These are phyloP conservation scores for Marasmarcha lunaedactyla DNA, from an alignment of 2,888 invertebrate species.

Conservation along the genomic window DNA sequence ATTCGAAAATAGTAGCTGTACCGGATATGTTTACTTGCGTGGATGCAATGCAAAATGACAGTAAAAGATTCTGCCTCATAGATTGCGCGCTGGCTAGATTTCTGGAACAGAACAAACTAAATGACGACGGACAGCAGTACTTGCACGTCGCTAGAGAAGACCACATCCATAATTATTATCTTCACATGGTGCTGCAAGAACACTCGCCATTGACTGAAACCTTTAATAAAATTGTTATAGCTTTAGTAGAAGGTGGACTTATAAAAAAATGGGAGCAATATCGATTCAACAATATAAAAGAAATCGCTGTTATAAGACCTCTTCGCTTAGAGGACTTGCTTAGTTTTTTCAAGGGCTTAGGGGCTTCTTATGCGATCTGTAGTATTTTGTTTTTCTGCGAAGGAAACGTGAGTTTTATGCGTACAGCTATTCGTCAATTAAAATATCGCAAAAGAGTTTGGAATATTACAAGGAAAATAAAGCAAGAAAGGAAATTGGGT, in stretches of 20 bases:
- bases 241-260: slow-evolving; percentile 46
- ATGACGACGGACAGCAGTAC: slow-evolving; percentile 47
- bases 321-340: slow-evolving; percentile 35
- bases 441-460: slow-evolving; percentile 1
- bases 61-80: slow-evolving; percentile 42
- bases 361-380: slow-evolving; percentile 23
- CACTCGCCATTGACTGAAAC: slow-evolving; percentile 38
- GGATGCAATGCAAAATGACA: slow-evolving; percentile 32
- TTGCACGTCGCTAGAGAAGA: slow-evolving; percentile 44
- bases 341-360: slow-evolving; percentile 39
- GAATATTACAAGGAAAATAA: slow-evolving; percentile 2
- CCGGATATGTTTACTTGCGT: slow-evolving; percentile 36
- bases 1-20: slow-evolving; percentile 34
- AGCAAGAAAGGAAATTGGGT: slow-evolving; percentile 4
- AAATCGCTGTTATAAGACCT: slow-evolving; percentile 36
- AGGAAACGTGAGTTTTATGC: slow-evolving; percentile 18
- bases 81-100: slow-evolving; percentile 52
- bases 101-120: slow-evolving; percentile 35
- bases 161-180: slow-evolving; percentile 48
- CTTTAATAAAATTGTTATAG: slow-evolving; percentile 35
- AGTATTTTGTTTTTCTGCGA: slow-evolving; percentile 34
- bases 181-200: slow-evolving; percentile 37
- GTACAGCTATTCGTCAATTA: background rate
- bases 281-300: slow-evolving; percentile 39
- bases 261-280: slow-evolving; percentile 56